Conservation (phyloP, 2,797 vertebrate genomes). For the Brachyalestes nurse region DNA sequence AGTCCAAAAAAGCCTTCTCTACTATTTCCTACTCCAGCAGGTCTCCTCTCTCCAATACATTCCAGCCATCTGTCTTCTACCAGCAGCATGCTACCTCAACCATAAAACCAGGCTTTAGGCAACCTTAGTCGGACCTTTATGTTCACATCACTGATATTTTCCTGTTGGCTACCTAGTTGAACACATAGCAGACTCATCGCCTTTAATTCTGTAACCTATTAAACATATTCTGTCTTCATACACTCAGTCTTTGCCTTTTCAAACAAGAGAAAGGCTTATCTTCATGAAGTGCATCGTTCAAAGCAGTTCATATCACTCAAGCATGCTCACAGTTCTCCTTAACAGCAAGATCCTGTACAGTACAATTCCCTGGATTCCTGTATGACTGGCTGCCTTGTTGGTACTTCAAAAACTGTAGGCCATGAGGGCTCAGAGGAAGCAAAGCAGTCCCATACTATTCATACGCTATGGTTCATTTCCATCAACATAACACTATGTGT, state of each 20-base stretch:
- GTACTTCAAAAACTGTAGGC: not conserved
- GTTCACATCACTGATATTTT: not conserved
- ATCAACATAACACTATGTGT: no score
- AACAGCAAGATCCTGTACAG: not conserved
- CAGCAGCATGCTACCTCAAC: conserved; percentile 41
- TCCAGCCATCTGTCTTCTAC: conserved; percentile 58
- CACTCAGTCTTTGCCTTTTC: not conserved
- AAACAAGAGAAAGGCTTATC: not conserved
- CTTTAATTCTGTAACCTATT: no score
- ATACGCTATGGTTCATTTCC: not conserved
- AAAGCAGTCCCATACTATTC: not conserved
- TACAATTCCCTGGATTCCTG: not conserved
- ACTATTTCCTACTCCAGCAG: conserved; percentile 45
- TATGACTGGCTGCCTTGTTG: not conserved
- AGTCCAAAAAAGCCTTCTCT: conserved; percentile 20
- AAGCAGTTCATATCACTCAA: not conserved
- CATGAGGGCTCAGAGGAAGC: not conserved
- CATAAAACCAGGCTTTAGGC: conserved; percentile 6
- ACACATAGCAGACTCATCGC: no score
- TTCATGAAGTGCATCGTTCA: conserved; percentile 3
- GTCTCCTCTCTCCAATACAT: conserved; percentile 47
- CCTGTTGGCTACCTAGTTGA: no score
- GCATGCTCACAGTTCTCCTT: not conserved
- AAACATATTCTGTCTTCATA: not conserved
- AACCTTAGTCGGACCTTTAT: conserved; percentile 16